A percentile compares a stretch with the other conserved stretches of the same genome.
Evolutionary conservation across 2,888 invertebrate genomes (phyloP).

Genomic region (Pocota personata): DNA sequence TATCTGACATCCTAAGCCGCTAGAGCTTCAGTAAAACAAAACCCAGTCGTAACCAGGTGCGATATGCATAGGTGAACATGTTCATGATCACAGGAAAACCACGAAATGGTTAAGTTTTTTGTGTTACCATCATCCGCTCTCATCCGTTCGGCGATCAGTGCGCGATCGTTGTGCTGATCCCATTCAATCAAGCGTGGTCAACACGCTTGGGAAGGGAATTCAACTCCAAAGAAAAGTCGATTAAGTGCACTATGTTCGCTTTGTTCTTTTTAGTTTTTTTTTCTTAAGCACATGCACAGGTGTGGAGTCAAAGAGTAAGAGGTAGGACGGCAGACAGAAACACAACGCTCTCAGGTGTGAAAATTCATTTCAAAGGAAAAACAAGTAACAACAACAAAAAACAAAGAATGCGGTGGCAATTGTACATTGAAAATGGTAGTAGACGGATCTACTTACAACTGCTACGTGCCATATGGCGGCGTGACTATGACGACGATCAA

Average conservation of each 20-base stretch:
- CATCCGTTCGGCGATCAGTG: constrained; percentile 49
- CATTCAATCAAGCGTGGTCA: constrained; percentile 74
- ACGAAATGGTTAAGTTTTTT: constrained; percentile 79
- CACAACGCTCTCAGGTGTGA: constrained; percentile 62
- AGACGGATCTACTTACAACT: constrained; percentile 57
- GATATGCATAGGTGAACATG: constrained; percentile 83
- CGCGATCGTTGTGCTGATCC: constrained; percentile 59
- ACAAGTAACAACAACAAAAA: constrained; percentile 33
- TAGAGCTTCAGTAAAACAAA: constrained; percentile 1
- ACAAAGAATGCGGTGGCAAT: constrained; percentile 68
- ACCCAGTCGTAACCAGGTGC: constrained; percentile 68
- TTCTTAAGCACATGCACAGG: constrained; percentile 5
- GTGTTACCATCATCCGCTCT: constrained; percentile 41
- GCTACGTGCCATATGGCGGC: constrained; percentile 66
- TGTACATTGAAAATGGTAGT: constrained; percentile 39
- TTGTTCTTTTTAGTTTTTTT: not conserved
- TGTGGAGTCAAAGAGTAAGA: constrained; percentile 30
- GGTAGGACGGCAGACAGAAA: not conserved
- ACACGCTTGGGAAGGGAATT: constrained; percentile 60
- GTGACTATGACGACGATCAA: constrained; percentile 61
- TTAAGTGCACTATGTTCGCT: constrained; percentile 63
- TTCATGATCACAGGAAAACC: constrained; percentile 82
- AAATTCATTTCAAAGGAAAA: constrained; percentile 48
- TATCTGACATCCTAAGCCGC: constrained; percentile 18
- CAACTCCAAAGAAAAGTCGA: constrained; percentile 52